phyloP scores from a whole-genome alignment of 2,797 vertebrate genomes.

The Neosilurus hyrtlii region DNA sequence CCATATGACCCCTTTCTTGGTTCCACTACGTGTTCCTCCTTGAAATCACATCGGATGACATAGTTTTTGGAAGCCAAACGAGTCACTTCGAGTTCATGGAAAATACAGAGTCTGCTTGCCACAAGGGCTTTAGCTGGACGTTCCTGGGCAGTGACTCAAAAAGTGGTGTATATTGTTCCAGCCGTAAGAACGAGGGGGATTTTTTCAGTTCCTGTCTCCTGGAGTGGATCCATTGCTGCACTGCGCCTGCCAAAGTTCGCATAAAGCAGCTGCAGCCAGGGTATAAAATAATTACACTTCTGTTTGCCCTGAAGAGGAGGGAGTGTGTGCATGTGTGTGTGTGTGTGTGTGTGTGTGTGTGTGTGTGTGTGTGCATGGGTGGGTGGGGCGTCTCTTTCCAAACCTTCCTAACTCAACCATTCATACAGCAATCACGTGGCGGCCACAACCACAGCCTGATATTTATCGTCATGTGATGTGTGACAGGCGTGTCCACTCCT shows the following conservation, averaged over 20 bases:
- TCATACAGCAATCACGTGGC: constrained; percentile 37
- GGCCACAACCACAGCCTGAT: constrained; percentile 27
- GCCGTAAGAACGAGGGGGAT: constrained; percentile 34
- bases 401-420: constrained; percentile 39
- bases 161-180: constrained; percentile 56
- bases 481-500: constrained; percentile 17
- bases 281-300: constrained; percentile 56
- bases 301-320: constrained; percentile 43
- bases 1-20: constrained; percentile 40
- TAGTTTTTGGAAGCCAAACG: constrained; percentile 47
- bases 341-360: not conserved
- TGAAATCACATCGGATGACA: constrained; percentile 58
- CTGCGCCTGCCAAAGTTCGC: constrained; percentile 52
- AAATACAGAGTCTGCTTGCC: constrained; percentile 57
- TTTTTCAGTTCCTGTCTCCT: constrained; percentile 56
- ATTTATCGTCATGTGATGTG: constrained; percentile 30
- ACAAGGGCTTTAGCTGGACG: constrained; percentile 48
- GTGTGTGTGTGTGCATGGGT: constrained; percentile 10
- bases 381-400: constrained; percentile 36
- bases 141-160: constrained; percentile 54
- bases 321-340: constrained; percentile 1
- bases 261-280: constrained; percentile 56
- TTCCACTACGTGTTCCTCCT: constrained; percentile 57
- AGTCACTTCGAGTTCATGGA: constrained; percentile 55
- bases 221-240: constrained; percentile 37